Evolutionary conservation across 2,797 vertebrate genomes (phyloP), one percentile per base, ranked within the genome.

Genomic region (Prionace glauca): DNA sequence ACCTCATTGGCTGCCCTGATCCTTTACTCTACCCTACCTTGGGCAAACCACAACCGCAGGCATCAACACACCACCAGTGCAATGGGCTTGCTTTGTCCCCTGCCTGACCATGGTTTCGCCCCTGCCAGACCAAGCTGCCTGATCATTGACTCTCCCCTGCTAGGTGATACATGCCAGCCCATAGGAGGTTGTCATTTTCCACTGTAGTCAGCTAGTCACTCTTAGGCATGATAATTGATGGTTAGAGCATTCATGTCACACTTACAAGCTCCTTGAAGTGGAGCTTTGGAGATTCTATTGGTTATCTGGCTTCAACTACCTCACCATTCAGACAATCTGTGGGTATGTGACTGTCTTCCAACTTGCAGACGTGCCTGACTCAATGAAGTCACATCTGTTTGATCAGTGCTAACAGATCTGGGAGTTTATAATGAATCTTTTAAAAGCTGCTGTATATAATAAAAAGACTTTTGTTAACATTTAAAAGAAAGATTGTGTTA

Each of bases 401-500:
- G 72, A 32, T 77, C 29, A 77, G 10, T 32, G 29, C 29, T 32
- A 32, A 77, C 72, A n/a, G 32, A 77, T 24, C 32, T 77, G 32
- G 29, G 72, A 45, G 81, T 84, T 84, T 84, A 24, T 45, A 84
- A 45, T 84, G 36, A 84, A 84, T 36, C 88, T 67, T 91, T 91
- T 91, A 91, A n/a, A n/a, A 36, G 29, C 16, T 36, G 32, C 62
- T 91, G 62, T 5, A 65, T 67, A 65, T 36, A 65, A 67, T 91
- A 62, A 91, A 91, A 36, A 91, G 88, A 91, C 62, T n/a, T 67
- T 91, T 62, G 88, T 91, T 91, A 79, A 91, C 32, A 9, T 91
- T 91, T 20, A 65, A 91, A 91, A 67, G 88, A 36, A 91, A 65
- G 88, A 91, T 91, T 67, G 60, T 11, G 18, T 91, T 65, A 91